Base-by-base conservation (phyloP, 92 coral and sea anemone genomes). In the Porites rus region DNA sequence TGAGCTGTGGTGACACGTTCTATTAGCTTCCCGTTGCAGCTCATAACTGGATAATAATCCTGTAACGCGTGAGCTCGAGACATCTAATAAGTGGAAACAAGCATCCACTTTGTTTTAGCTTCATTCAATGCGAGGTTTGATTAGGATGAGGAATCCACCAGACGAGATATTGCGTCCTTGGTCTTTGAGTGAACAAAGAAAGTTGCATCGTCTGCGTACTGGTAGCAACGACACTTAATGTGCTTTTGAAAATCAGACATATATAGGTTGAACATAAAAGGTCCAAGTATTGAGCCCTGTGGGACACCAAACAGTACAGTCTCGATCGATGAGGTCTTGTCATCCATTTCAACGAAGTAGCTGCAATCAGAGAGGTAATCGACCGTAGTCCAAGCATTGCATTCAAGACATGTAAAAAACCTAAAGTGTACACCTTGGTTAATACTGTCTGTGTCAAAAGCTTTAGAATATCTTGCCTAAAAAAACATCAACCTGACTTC, bases 1-100 rank as follows among this genome's bases (percentile, higher is more conserved):
- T 28, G 0, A 58, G 63, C 63, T 58, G 63, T 58, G 63, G 63
- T 58, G 63, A 58, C 11, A 58, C 63, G 63, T 58, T 58, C 63
- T 58, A 58, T 10, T 81, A 65, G 85, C 85, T 59, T 58, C 63
- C 63, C 63, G 0, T 67, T 18, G 63, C 63, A 58, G 21, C 31
- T 67, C 12, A 10, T 16, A 58, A 16, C 63, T 58, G 17, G 63
- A 58, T 58, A 58, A 58, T 58, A 58, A 58, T 58, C 63, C 12
- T 58, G 63, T 58, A 58, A 58, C 63, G 63, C 63, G 63, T 58
- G 63, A 58, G 63, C 63, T 58, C 7, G 31, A 28, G 31, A 28
- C 31, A 28, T 28, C 31, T 28, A 28, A 28, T 28, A 0, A 28
- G 2, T 28, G 31, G 31, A 28, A 28, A 28, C 2, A 28, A 28